Percentiles rank a stretch among this genome's conserved stretches.
Conservation (phyloP, 2,888 invertebrate species). For the Crioceris asparagi region DNA sequence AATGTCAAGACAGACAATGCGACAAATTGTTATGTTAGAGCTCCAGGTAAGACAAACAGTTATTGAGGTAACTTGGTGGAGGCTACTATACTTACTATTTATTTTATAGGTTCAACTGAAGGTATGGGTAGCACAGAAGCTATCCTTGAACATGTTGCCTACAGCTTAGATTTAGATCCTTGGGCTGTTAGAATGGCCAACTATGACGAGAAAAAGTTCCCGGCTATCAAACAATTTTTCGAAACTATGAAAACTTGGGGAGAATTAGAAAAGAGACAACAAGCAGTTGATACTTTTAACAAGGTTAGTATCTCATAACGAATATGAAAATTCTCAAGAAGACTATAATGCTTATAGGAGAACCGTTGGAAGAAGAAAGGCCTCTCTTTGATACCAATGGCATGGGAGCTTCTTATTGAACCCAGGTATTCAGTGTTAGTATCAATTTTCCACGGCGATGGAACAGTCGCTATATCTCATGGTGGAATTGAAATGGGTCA, state of each 20-base stretch:
- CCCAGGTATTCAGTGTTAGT: constrained; percentile 50
- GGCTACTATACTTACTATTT: too few relatives aligned
- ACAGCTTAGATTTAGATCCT: constrained; percentile 45
- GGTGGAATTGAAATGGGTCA: constrained; percentile 73
- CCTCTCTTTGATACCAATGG: constrained; percentile 56
- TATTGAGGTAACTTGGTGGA: too few relatives aligned
- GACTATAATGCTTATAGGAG: constrained; percentile 35
- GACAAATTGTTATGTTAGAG: constrained; percentile 51
- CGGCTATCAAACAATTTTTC: constrained; percentile 41
- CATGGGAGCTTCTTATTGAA: constrained; percentile 46
- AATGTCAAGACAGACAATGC: constrained; percentile 51
- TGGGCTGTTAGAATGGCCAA: constrained; percentile 47
- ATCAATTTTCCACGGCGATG: constrained; percentile 60
- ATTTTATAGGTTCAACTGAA: constrained; percentile 47
- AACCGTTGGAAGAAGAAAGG: constrained; percentile 78
- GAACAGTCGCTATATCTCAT: constrained; percentile 58
- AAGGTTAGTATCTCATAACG: too few relatives aligned
- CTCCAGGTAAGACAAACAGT: constrained; percentile 51
- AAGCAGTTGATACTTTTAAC: constrained; percentile 49
- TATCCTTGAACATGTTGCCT: constrained; percentile 58
- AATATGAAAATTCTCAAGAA: too few relatives aligned
- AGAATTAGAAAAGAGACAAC: constrained; percentile 46
- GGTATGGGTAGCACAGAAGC: constrained; percentile 51
- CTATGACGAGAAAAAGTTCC: constrained; percentile 33
- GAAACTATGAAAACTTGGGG: constrained; percentile 45